Evolutionary conservation across 1,140 invertebrate species (phyloP).

Genomic region (Philotrypesis tridentata): DNA sequence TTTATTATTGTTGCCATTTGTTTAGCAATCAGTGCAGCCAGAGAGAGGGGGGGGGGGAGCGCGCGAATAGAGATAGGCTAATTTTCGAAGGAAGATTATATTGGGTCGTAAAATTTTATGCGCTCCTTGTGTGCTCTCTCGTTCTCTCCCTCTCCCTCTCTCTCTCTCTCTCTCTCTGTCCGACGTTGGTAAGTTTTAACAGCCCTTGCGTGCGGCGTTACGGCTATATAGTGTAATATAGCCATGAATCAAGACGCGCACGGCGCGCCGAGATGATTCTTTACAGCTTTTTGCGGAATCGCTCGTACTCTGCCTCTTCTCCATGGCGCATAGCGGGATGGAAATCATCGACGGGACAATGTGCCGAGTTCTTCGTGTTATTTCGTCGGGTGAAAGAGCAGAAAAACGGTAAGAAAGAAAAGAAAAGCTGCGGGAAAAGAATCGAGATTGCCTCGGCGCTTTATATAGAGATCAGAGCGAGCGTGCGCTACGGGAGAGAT

Average conservation of each 20-base stretch:
- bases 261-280: too few relatives aligned
- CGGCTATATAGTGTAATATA: background rate
- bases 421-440: background rate
- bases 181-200: background rate
- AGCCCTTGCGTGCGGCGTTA: background rate
- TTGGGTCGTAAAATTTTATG: background rate
- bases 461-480: too few relatives aligned
- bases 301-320: background rate
- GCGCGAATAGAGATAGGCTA: too few relatives aligned
- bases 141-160: too few relatives aligned
- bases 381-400: background rate
- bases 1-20: background rate
- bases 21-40: background rate
- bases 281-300: background rate
- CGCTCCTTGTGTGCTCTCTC: too few relatives aligned
- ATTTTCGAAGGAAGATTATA: background rate
- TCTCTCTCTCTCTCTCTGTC: too few relatives aligned
- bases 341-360: constrained; percentile 1
- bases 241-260: background rate
- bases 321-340: too few relatives aligned
- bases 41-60: too few relatives aligned
- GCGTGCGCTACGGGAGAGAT: background rate
- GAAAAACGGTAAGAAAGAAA: too few relatives aligned
- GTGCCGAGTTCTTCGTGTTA: background rate
- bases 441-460: constrained; percentile 32